Percentiles rank a stretch among this genome's conserved stretches.
phyloP scores from a whole-genome alignment of 2,113 vertebrate genomes.

The Stigmatopora nigra region DNA sequence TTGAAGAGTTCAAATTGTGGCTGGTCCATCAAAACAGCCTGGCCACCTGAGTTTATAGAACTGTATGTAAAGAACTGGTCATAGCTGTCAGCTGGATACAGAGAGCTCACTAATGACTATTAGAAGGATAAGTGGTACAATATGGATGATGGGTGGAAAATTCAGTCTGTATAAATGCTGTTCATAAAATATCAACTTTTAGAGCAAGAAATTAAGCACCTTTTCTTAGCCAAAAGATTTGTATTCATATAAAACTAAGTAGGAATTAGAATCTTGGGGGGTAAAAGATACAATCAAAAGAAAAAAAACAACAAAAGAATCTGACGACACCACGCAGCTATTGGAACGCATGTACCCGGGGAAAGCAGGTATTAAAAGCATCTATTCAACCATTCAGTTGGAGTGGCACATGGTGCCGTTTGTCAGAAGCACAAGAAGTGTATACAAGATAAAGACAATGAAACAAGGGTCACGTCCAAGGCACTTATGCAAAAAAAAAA shows the following conservation, averaged over 20 bases:
- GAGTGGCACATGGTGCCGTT: neutral
- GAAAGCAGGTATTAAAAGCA: neutral
- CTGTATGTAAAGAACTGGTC: too few species aligned
- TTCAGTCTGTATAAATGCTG: neutral
- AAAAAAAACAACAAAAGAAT: neutral
- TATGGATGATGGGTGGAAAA: neutral
- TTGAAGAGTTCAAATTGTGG: neutral
- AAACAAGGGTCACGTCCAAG: neutral
- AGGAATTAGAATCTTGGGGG: neutral
- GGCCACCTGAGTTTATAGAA: too few species aligned
- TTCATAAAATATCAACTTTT: too few species aligned
- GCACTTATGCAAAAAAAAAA: neutral
- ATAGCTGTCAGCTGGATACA: neutral
- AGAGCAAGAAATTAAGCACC: too few species aligned
- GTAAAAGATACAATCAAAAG: too few species aligned
- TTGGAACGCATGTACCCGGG: too few species aligned
- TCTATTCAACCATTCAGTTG: neutral
- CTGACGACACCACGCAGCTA: neutral
- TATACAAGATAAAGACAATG: neutral
- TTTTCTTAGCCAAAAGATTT: neutral
- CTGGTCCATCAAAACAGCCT: too few species aligned
- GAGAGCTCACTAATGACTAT: neutral
- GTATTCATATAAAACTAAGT: neutral
- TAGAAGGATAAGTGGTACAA: neutral
- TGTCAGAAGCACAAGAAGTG: neutral